These are phyloP conservation scores for Torymus texanus DNA, from an alignment of 2,888 invertebrate species.

Conservation along the genomic window DNA sequence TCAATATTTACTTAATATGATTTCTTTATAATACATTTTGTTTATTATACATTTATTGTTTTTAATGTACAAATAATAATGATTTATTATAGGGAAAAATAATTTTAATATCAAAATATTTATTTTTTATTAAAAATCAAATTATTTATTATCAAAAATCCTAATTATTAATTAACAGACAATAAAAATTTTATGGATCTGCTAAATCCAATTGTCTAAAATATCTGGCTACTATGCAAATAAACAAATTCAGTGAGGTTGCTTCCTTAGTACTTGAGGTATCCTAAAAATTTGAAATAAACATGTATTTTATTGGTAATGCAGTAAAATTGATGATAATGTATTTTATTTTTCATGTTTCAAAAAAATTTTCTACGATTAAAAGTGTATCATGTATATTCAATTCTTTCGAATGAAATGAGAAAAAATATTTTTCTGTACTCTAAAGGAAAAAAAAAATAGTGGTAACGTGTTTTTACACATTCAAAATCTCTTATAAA, in stretches of 20 bases:
- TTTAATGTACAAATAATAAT: slow-evolving; percentile 22
- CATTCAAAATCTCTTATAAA: too few relatives aligned
- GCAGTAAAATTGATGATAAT: background rate
- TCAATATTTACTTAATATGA: slow-evolving; percentile 34
- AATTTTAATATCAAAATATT: slow-evolving; percentile 52
- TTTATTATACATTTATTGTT: slow-evolving; percentile 39
- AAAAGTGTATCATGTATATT: background rate
- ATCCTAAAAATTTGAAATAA: slow-evolving; percentile 58
- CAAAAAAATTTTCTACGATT: background rate
- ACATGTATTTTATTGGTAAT: slow-evolving; percentile 42
- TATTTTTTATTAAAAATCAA: slow-evolving; percentile 36
- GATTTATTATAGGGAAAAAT: slow-evolving; percentile 42
- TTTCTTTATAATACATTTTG: slow-evolving; percentile 53
- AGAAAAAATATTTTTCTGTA: slow-evolving; percentile 1
- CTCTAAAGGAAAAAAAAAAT: too few relatives aligned
- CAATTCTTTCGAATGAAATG: background rate
- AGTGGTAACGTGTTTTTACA: too few relatives aligned
- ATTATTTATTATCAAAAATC: slow-evolving; percentile 34
- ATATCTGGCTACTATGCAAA: slow-evolving; percentile 85
- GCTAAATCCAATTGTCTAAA: slow-evolving; percentile 86
- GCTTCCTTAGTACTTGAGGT: slow-evolving; percentile 67
- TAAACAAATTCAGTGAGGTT: slow-evolving; percentile 82
- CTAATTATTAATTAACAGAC: slow-evolving; percentile 46
- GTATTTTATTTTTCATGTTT: slow-evolving; percentile 14
- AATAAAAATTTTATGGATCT: slow-evolving; percentile 73